phyloP scores from a whole-genome alignment of 2,797 vertebrate genomes.

The Poliocrania exsul region DNA sequence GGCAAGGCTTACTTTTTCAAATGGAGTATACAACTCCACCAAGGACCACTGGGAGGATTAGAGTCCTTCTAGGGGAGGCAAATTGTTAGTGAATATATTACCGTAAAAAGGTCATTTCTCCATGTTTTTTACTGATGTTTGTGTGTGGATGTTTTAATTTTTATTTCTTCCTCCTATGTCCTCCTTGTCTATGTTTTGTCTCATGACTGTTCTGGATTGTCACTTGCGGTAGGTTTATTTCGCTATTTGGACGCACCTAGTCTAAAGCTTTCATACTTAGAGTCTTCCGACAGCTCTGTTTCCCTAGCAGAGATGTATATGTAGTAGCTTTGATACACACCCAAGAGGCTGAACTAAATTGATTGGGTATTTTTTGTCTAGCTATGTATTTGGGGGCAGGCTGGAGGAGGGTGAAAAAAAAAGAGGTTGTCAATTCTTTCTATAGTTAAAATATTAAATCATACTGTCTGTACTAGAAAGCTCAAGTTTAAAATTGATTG shows the following conservation, averaged over 20 bases:
- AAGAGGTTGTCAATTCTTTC: slow-evolving; percentile 14
- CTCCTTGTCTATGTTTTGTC: slow-evolving; percentile 99
- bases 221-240: slow-evolving; percentile 98
- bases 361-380: slow-evolving; percentile 75
- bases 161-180: slow-evolving; percentile 99
- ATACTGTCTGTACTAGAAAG: slow-evolving; percentile 73
- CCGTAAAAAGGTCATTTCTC: slow-evolving; percentile 88
- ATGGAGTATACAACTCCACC: background rate
- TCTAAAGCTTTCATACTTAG: slow-evolving; percentile 89
- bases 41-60: background rate
- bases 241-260: slow-evolving; percentile 90
- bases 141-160: slow-evolving; percentile 99
- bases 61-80: background rate
- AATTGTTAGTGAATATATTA: background rate
- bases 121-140: slow-evolving; percentile 81
- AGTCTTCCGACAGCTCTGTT: slow-evolving; percentile 88
- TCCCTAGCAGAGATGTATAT: slow-evolving; percentile 84
- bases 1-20: background rate
- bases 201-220: slow-evolving; percentile 99
- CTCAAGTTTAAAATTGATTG: slow-evolving; percentile 42
- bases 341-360: slow-evolving; percentile 94
- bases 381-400: background rate
- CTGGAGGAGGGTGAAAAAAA: background rate
- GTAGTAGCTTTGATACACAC: slow-evolving; percentile 84
- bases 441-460: slow-evolving; percentile 9